A percentile compares a stretch with the other conserved stretches of the same genome.
phyloP scores from a whole-genome alignment of 1,140 invertebrate genomes.

The Pogonus chalceus region DNA sequence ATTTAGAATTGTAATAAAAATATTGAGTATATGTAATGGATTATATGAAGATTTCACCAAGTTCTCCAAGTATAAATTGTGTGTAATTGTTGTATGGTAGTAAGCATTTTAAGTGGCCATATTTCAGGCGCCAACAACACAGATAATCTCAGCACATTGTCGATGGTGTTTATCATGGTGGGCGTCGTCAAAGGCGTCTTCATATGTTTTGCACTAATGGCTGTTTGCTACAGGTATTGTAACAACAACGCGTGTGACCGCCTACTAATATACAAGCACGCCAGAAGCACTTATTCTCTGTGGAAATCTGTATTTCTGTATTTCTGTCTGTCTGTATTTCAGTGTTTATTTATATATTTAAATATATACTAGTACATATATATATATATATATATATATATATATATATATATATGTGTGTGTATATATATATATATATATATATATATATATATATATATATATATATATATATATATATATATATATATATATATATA shows the following conservation, averaged over 20 bases:
- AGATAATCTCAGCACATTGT: conserved; percentile 76
- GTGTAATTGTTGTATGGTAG: background rate
- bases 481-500: no score
- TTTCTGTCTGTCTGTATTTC: conserved; percentile 43
- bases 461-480: no score
- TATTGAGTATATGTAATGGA: no score
- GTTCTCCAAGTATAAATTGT: no score
- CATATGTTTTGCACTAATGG: conserved; percentile 87
- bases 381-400: no score
- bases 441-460: no score
- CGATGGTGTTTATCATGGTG: conserved; percentile 85
- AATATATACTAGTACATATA: no score
- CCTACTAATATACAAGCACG: background rate
- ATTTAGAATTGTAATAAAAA: no score
- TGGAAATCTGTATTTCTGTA: conserved; percentile 26
- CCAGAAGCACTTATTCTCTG: conserved; percentile 1
- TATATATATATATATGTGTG: no score
- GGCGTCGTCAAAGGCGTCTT: conserved; percentile 85
- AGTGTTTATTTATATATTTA: no score
- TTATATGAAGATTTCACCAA: no score
- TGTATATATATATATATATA: no score
- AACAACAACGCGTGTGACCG: conserved; percentile 22
- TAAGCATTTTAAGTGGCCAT: background rate
- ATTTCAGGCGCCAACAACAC: conserved; percentile 54
- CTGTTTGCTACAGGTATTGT: conserved; percentile 91